A percentile compares a stretch with the other conserved stretches of the same genome.
Conservation (phyloP, 2,113 vertebrate species). For the Anguilla japonica region DNA sequence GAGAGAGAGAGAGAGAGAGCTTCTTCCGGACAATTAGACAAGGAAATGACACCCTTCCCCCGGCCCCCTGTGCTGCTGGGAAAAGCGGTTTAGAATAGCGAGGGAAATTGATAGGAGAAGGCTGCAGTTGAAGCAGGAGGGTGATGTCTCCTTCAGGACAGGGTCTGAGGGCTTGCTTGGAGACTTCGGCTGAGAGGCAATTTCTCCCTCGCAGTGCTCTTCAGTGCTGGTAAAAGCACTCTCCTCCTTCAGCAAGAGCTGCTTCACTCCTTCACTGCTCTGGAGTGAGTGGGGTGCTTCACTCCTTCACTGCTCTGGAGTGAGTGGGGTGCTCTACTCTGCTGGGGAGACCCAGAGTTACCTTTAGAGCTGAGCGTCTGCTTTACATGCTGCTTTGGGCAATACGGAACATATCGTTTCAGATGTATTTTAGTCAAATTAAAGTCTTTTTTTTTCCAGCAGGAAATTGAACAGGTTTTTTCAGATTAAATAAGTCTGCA, state of each 20-base stretch:
- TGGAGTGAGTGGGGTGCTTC: background rate
- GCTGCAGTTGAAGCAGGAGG: constrained; percentile 23
- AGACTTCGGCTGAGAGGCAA: background rate
- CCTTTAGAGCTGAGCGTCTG: background rate
- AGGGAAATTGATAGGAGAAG: background rate
- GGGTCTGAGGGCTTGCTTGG: background rate
- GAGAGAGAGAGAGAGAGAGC: background rate
- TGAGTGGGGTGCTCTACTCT: too few species aligned
- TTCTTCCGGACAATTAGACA: constrained; percentile 41
- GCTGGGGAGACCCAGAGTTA: background rate
- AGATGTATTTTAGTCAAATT: background rate
- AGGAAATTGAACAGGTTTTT: background rate
- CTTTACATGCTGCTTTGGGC: background rate
- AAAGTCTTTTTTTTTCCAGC: too few species aligned
- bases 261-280: background rate
- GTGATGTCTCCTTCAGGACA: background rate
- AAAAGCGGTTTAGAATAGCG: background rate
- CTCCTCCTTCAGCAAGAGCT: background rate
- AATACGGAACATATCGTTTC: background rate
- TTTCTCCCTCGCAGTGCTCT: background rate
- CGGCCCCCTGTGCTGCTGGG: background rate
- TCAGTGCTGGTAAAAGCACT: background rate
- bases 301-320: too few species aligned
- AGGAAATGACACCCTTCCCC: constrained; percentile 8
- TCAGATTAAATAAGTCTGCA: too few species aligned